phyloP scores from a whole-genome alignment of 2,888 invertebrate species.

The Caenorhabditis virilis region DNA sequence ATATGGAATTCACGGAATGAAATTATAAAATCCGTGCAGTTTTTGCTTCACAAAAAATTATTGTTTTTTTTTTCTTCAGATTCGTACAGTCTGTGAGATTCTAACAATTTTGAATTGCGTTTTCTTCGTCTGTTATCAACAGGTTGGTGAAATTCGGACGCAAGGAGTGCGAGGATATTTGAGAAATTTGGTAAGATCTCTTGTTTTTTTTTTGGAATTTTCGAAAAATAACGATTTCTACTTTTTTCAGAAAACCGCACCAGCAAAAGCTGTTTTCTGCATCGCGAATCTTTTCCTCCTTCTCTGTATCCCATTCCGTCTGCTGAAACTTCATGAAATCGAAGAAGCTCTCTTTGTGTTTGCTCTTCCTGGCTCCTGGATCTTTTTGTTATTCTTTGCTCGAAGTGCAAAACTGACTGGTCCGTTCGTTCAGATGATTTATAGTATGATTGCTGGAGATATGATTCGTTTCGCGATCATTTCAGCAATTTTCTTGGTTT shows the following conservation, averaged over 20 bases:
- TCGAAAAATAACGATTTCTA: background rate
- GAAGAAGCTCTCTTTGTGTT: constrained; percentile 91
- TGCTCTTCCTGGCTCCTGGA: constrained; percentile 94
- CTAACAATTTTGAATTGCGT: constrained; percentile 84
- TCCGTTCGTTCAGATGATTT: constrained; percentile 98
- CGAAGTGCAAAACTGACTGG: constrained; percentile 84
- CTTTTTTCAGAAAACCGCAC: constrained; percentile 81
- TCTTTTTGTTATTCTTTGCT: constrained; percentile 96
- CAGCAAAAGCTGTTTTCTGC: constrained; percentile 90
- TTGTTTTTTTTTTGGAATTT: background rate
- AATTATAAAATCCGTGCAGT: too few species aligned
- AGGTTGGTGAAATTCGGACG: constrained; percentile 90
- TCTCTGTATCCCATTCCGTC: constrained; percentile 61
- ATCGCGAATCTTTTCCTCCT: constrained; percentile 83
- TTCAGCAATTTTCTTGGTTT: constrained; percentile 89
- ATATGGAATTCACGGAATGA: too few species aligned
- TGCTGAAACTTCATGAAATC: constrained; percentile 72
- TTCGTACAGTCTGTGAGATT: constrained; percentile 81
- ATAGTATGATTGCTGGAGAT: constrained; percentile 97
- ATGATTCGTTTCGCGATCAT: constrained; percentile 98
- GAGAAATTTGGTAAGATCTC: constrained; percentile 81
- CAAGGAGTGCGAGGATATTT: constrained; percentile 88
- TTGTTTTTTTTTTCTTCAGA: constrained; percentile 57
- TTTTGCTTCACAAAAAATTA: background rate
- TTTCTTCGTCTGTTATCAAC: constrained; percentile 86